Percentiles rank a stretch among this genome's conserved stretches.
Conservation (phyloP, 2,888 invertebrate genomes). For the Rhagophthalmus giganteus region DNA sequence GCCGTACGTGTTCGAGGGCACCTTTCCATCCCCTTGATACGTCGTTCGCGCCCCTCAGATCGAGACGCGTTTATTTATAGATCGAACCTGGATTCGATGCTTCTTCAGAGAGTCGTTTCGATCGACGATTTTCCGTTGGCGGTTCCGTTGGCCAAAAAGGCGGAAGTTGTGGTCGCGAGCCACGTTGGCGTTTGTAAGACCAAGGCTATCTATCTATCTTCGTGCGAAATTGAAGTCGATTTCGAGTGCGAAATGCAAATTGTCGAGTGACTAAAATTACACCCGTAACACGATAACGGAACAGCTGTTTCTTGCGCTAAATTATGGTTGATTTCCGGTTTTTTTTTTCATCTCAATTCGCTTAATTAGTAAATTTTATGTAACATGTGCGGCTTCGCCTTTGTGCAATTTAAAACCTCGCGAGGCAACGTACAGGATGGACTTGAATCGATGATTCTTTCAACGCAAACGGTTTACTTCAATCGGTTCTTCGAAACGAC, state of each 20-base stretch:
- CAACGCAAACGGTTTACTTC: background rate
- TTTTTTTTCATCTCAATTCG: constrained; percentile 9
- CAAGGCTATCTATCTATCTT: too few species aligned
- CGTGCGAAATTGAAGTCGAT: too few species aligned
- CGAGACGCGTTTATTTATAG: constrained; percentile 10
- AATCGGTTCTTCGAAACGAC: too few species aligned
- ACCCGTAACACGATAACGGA: constrained; percentile 3
- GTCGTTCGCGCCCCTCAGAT: constrained; percentile 8
- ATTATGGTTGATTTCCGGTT: constrained; percentile 13
- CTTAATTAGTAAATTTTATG: constrained; percentile 13
- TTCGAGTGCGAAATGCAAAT: too few species aligned
- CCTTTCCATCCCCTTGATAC: constrained; percentile 10
- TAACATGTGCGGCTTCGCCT: constrained; percentile 5
- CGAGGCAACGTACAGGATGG: too few species aligned
- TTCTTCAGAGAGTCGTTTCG: too few species aligned
- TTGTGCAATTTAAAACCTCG: constrained; percentile 10
- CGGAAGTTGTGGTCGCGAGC: too few species aligned
- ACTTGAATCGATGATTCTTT: constrained; percentile 2
- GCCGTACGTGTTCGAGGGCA: constrained; percentile 14
- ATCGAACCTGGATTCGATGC: too few species aligned
- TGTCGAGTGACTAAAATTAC: constrained; percentile 9
- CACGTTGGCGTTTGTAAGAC: too few species aligned
- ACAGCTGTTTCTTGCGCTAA: constrained; percentile 7
- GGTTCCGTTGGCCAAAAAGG: too few species aligned
- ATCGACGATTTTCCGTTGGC: too few species aligned